phyloP scores from a whole-genome alignment of 1,140 invertebrate species.

The Ditylenchus dipsaci region DNA sequence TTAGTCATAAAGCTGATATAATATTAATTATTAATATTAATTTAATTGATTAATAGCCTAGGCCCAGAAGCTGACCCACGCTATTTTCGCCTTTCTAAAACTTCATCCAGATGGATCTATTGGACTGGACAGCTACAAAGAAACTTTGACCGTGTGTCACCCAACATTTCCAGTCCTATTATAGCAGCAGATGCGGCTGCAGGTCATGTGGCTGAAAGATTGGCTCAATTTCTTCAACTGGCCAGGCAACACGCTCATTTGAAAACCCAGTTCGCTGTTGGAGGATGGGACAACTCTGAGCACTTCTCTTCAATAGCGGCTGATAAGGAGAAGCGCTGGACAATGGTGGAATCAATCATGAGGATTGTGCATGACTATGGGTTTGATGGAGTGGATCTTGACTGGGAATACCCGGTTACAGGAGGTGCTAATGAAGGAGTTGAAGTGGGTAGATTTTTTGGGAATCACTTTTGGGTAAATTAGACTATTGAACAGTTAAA shows the following conservation, averaged over 20 bases:
- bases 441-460: conserved; percentile 2
- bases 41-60: too few species aligned
- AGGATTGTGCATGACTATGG: conserved; percentile 83
- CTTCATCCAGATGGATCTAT: conserved; percentile 40
- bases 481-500: too few species aligned
- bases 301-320: conserved; percentile 33
- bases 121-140: background rate
- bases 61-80: conserved; percentile 46
- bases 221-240: background rate
- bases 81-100: conserved; percentile 50
- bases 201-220: conserved; percentile 1
- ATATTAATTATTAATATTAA: too few species aligned
- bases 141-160: conserved; percentile 5
- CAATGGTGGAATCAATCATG: conserved; percentile 84
- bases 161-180: background rate
- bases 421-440: conserved; percentile 63
- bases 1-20: too few species aligned
- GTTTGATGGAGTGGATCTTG: conserved; percentile 90
- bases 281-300: conserved; percentile 55
- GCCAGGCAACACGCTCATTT: background rate
- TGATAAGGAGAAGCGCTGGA: background rate
- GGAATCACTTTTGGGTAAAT: too few species aligned
- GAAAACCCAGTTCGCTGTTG: conserved; percentile 42
- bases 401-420: conserved; percentile 81
- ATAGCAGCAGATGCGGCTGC: background rate